A percentile compares a stretch with the other conserved stretches of the same genome.
Conservation (phyloP, 2,113 vertebrate species). For the Takifugu bimaculatus region DNA sequence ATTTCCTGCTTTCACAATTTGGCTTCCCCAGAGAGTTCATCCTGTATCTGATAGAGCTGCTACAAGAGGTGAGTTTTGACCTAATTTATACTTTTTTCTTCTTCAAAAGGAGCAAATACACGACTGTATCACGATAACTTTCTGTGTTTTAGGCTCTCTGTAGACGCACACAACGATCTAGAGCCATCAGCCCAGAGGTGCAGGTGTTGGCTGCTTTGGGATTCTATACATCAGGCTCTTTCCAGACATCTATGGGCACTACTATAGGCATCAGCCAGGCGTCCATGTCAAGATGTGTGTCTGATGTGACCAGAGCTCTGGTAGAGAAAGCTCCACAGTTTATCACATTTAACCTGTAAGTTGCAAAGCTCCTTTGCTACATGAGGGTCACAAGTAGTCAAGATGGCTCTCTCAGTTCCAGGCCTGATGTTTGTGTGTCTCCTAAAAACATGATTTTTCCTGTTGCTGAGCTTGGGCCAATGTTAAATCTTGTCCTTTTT, state of each 20-base stretch:
- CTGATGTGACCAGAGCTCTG: constrained; percentile 90
- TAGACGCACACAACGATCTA: constrained; percentile 88
- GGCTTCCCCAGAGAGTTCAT: constrained; percentile 94
- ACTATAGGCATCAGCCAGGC: constrained; percentile 96
- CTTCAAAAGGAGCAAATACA: not conserved
- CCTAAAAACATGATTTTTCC: too few species aligned
- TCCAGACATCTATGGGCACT: constrained; percentile 95
- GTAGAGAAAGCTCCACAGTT: constrained; percentile 89
- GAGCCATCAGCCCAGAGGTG: constrained; percentile 94
- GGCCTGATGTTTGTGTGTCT: too few species aligned
- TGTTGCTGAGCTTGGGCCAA: too few species aligned
- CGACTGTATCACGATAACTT: not conserved
- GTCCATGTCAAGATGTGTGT: constrained; percentile 95
- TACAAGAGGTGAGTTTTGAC: constrained; percentile 60
- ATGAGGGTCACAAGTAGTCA: not conserved
- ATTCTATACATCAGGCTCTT: constrained; percentile 95
- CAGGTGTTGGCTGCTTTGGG: constrained; percentile 94
- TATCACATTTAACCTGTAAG: constrained; percentile 68
- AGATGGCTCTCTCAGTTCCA: too few species aligned
- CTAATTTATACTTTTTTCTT: not conserved
- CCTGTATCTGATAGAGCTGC: constrained; percentile 86
- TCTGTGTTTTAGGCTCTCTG: constrained; percentile 66
- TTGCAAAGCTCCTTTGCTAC: not conserved
- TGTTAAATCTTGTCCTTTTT: too few species aligned
- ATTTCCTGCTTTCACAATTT: constrained; percentile 84